A percentile compares a stretch with the other conserved stretches of the same genome.
phyloP scores from a whole-genome alignment of 2,888 invertebrate genomes.

The Erebia epiphron region DNA sequence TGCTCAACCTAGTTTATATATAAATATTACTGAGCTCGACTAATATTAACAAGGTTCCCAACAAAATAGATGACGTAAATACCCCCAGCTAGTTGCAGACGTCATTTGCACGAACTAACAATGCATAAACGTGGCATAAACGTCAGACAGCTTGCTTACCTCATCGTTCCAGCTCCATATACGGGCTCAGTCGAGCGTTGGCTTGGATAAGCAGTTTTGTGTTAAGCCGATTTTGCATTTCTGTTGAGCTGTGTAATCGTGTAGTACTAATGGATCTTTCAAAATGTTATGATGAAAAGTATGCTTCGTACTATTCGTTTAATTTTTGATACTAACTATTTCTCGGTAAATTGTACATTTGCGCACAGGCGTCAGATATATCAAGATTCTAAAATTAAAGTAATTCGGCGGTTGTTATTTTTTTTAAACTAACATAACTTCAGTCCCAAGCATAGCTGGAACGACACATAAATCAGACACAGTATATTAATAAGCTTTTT shows the following conservation, averaged over 20 bases:
- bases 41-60: neutral
- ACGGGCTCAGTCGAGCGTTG: constrained; percentile 11
- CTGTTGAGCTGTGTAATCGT: constrained; percentile 8
- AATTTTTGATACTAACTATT: no score
- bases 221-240: constrained; percentile 24
- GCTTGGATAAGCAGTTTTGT: constrained; percentile 24
- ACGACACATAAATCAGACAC: no score
- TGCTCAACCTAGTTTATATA: no score
- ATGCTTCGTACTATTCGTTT: neutral
- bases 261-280: neutral
- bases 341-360: no score
- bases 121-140: constrained; percentile 23
- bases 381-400: no score
- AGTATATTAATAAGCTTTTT: no score
- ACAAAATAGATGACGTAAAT: constrained; percentile 10
- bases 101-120: constrained; percentile 24
- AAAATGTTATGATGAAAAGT: neutral
- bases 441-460: no score
- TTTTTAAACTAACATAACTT: no score
- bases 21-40: no score
- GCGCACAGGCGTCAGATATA: no score
- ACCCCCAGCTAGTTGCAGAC: constrained; percentile 5
- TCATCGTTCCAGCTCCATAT: constrained; percentile 21
- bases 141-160: constrained; percentile 19
- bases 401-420: no score